Evolutionary conservation across 2,888 invertebrate genomes (phyloP).

Genomic region (Drosophila birchii): DNA sequence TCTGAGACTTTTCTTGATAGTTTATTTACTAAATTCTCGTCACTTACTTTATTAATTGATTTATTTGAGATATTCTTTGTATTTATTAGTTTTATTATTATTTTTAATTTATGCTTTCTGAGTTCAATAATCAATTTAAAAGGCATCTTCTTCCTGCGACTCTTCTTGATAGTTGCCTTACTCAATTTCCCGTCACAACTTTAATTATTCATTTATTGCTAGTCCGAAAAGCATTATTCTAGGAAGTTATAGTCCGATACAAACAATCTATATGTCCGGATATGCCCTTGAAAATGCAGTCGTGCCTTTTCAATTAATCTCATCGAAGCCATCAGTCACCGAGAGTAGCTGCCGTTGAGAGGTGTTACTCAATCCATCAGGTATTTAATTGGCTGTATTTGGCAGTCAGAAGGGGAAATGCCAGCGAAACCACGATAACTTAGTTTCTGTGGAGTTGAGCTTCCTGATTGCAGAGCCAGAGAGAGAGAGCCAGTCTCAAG

Average conservation of each 20-base stretch:
- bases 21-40: neutral
- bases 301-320: conserved; percentile 11
- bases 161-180: neutral
- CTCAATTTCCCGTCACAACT: neutral
- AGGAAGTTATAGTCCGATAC: neutral
- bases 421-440: neutral
- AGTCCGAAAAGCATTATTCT: neutral
- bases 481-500: conserved; percentile 20
- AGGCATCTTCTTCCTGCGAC: too few species aligned
- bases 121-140: neutral
- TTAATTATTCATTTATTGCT: neutral
- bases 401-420: conserved; percentile 15
- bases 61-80: too few species aligned
- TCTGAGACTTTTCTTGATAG: neutral
- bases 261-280: neutral
- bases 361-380: conserved; percentile 2
- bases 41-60: neutral
- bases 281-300: conserved; percentile 11
- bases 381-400: conserved; percentile 6
- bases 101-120: neutral
- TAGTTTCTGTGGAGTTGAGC: neutral
- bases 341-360: neutral
- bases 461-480: conserved; percentile 32
- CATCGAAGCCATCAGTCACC: conserved; percentile 1
- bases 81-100: too few species aligned